Evolutionary conservation across 30 jellyfish, hydroid and myxozoan genomes (phyloP).

Genomic region (Hydra vulgaris): DNA sequence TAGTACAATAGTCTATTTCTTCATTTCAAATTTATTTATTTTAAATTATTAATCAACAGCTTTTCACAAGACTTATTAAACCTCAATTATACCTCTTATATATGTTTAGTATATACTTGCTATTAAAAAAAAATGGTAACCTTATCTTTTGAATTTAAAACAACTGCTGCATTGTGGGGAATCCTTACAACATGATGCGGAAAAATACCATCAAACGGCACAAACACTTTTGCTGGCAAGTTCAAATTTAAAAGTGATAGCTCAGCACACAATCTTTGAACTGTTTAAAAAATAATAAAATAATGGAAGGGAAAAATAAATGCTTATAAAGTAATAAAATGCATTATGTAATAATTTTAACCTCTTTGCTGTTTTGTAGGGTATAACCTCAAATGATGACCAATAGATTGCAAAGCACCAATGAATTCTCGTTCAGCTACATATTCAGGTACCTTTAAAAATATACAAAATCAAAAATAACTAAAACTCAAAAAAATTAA

Average conservation of each 20-base stretch:
- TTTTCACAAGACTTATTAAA: too few species aligned
- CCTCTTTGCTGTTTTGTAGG: constrained; percentile 86
- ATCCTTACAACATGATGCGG: constrained; percentile 92
- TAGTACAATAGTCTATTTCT: too few species aligned
- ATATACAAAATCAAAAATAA: not conserved
- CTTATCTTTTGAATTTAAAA: constrained; percentile 92
- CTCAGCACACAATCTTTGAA: constrained; percentile 89
- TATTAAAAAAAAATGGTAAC: too few species aligned
- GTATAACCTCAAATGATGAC: constrained; percentile 70
- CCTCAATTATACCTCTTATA: too few species aligned
- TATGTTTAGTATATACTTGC: too few species aligned
- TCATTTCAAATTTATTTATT: too few species aligned
- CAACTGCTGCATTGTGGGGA: constrained; percentile 98
- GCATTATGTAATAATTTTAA: constrained; percentile 3
- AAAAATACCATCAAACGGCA: constrained; percentile 62
- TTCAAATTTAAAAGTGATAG: constrained; percentile 80
- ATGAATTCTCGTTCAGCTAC: constrained; percentile 95
- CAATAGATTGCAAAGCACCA: constrained; percentile 72
- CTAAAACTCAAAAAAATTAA: not conserved
- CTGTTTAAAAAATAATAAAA: constrained; percentile 21
- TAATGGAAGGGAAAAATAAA: too few species aligned
- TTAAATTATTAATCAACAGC: too few species aligned
- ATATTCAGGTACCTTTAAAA: constrained; percentile 66
- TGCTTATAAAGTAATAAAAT: too few species aligned
- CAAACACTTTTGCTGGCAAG: constrained; percentile 93